Conservation (phyloP, 1,140 invertebrate species). For the Drosophila novamexicana region DNA sequence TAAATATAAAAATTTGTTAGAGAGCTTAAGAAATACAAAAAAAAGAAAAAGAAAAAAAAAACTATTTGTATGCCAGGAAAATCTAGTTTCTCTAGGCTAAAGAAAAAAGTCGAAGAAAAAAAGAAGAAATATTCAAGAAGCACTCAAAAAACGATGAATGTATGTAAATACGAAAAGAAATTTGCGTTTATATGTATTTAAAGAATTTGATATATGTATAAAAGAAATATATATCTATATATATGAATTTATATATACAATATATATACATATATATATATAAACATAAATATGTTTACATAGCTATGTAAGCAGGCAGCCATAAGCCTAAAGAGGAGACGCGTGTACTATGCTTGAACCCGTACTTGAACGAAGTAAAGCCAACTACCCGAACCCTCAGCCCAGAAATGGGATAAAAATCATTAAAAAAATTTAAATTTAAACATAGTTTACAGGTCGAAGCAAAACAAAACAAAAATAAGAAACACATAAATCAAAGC, state of each 20-base stretch:
- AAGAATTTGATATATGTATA: conserved; percentile 33
- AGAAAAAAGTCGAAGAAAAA: conserved; percentile 2
- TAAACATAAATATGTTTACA: background rate
- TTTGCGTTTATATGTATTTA: conserved; percentile 49
- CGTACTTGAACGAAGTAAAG: background rate
- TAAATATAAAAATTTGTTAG: background rate
- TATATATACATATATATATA: background rate
- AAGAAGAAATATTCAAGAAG: background rate
- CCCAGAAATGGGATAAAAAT: background rate
- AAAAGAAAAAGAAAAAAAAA: too few species aligned
- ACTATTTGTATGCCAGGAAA: conserved; percentile 20
- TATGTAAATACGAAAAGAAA: conserved; percentile 18
- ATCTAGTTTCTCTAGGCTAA: conserved; percentile 14
- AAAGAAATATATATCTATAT: conserved; percentile 2
- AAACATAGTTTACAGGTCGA: background rate
- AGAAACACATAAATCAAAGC: conserved; percentile 35
- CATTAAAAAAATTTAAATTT: background rate
- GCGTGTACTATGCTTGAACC: background rate
- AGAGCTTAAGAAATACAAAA: too few species aligned
- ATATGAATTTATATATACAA: background rate
- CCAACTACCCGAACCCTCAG: background rate
- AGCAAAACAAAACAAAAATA: background rate
- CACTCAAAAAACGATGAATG: conserved; percentile 7
- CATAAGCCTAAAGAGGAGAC: conserved; percentile 6
- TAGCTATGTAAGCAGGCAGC: conserved; percentile 17